Percentiles rank a stretch among this genome's conserved stretches.
These are phyloP conservation scores for Chelonus formosanus DNA, from an alignment of 2,888 invertebrate genomes.

Conservation along the genomic window DNA sequence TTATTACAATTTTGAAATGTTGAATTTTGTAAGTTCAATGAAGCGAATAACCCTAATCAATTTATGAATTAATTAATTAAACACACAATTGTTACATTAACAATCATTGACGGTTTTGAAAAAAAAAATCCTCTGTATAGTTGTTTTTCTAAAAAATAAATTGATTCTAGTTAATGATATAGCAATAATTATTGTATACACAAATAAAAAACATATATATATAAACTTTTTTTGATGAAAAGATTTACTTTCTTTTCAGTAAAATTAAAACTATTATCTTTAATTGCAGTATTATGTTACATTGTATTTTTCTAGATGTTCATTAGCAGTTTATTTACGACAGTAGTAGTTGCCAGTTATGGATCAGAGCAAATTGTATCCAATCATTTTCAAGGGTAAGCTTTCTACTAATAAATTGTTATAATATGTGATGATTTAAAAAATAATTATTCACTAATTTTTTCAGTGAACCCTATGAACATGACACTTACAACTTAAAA, in stretches of 20 bases:
- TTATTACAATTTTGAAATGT: slow-evolving; percentile 42
- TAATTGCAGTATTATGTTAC: not conserved
- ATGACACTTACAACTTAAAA: too few relatives aligned
- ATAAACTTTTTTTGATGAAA: too few relatives aligned
- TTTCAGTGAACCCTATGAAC: too few relatives aligned
- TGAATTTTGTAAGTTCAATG: slow-evolving; percentile 50
- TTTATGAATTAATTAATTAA: not conserved
- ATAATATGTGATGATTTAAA: too few relatives aligned
- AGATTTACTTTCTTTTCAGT: too few relatives aligned
- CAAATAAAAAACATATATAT: too few relatives aligned
- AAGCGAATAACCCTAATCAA: slow-evolving; percentile 13
- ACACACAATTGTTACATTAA: too few relatives aligned
- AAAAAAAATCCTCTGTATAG: too few relatives aligned
- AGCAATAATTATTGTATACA: not conserved
- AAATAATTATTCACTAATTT: too few relatives aligned
- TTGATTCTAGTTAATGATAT: too few relatives aligned
- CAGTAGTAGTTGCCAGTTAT: slow-evolving; percentile 41
- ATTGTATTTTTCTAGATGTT: slow-evolving; percentile 43
- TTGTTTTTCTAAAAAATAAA: too few relatives aligned
- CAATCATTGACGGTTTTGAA: too few relatives aligned
- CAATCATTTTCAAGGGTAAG: slow-evolving; percentile 55
- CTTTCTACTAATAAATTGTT: not conserved
- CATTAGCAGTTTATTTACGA: slow-evolving; percentile 42
- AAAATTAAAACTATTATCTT: slow-evolving; percentile 26
- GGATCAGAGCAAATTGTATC: slow-evolving; percentile 29